Base-by-base conservation (phyloP, 2,113 vertebrate genomes). In the Columba janthina region DNA sequence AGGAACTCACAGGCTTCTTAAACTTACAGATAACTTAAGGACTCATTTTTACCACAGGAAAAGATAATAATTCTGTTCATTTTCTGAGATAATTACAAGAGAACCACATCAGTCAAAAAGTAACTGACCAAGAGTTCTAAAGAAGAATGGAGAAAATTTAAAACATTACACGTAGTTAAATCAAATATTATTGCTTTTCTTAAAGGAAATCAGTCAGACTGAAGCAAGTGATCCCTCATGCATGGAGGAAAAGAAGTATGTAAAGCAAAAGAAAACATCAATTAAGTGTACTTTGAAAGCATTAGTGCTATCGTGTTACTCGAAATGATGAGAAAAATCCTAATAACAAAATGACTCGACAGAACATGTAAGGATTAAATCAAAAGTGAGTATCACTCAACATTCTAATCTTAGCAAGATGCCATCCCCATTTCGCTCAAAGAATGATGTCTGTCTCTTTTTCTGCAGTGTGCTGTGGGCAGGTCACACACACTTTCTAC, bases 1-100 rank as follows among this genome's bases (percentile, higher is more conserved):
- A 94, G 54, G 80, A 97, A 96, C 34, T 54, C 16, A 92, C 8
- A 92, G 88, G n/a, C 54, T 88, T 91, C 38, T 64, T 87, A 82
- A 96, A 64, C 6, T 74, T 62, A 65, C 1, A 31, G 42, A 31
- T 46, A 75, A 69, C 15, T 92, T 82, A 85, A 77, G 51, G 89
- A 60, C 29, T 73, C 6, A 67, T 69, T 95, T 83, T 92, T 79
- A 76, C 24, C 17, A 57, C 32, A 77, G 42, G 57, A 92, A 93
- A 95, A 86, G 8, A n/a, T 62, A 14, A 44, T 13, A 3, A 79
- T 58, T 90, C 22, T 60, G 90, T 82, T 58, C 7, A 57, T 40
- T 85, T 88, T 70, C 26, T 57, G n/a, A 75, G 61, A 81, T 24
- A 88, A 82, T 71, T 65, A 65, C 42, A 91, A 90, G 53, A 96